Conservation (phyloP, 2,797 vertebrate genomes). For the Petrocephalus sullivani region DNA sequence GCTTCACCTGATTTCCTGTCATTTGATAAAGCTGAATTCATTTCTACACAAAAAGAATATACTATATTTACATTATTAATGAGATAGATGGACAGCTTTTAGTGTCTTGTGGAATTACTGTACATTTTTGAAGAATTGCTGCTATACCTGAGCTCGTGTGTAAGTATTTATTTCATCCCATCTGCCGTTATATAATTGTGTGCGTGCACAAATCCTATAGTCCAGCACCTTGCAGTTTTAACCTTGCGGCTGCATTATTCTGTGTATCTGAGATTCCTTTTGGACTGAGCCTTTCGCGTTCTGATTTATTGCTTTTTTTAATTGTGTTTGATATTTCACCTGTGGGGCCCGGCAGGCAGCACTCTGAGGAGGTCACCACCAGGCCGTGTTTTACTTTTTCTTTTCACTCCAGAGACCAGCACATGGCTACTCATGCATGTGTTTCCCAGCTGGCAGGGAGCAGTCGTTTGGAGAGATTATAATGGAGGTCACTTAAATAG, state of each 20-base stretch:
- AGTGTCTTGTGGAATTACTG: too few species aligned
- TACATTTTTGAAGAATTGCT: too few species aligned
- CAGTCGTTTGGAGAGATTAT: not conserved
- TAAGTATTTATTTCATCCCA: too few species aligned
- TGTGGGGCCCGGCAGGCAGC: not conserved
- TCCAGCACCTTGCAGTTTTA: too few species aligned
- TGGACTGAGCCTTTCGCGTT: not conserved
- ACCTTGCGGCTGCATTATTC: not conserved
- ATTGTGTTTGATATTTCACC: not conserved
- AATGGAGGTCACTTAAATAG: constrained; percentile 10
- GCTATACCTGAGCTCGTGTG: too few species aligned
- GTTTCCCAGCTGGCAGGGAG: not conserved
- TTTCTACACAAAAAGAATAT: too few species aligned
- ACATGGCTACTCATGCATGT: not conserved
- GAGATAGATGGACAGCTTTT: too few species aligned
- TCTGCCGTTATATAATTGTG: too few species aligned
- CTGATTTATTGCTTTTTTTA: not conserved
- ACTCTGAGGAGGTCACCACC: not conserved
- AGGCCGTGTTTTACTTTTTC: not conserved
- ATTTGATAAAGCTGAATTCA: too few species aligned
- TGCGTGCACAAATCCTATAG: too few species aligned
- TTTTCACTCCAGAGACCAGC: not conserved
- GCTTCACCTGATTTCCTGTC: too few species aligned
- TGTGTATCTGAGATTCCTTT: not conserved
- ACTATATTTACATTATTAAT: too few species aligned